Conservation (phyloP, 2,113 vertebrate genomes). For the Formicarius rufipectus region DNA sequence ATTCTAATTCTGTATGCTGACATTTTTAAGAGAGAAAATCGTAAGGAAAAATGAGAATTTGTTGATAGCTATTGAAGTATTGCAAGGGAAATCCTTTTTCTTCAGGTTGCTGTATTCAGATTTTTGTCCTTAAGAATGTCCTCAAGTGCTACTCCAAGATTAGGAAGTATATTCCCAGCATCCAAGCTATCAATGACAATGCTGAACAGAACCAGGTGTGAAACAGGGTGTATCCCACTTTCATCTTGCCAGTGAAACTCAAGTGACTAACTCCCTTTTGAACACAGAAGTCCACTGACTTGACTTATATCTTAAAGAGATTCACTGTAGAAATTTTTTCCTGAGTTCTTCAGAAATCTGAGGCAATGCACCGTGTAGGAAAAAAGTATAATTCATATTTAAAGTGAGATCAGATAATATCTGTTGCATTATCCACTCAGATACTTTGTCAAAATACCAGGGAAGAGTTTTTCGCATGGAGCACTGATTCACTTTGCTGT, state of each 20-base stretch:
- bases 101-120: neutral
- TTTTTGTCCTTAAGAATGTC: neutral
- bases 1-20: neutral
- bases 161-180: neutral
- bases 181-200: neutral
- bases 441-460: neutral
- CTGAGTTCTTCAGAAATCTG: neutral
- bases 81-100: neutral
- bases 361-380: neutral
- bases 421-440: neutral
- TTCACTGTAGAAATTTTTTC: neutral
- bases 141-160: neutral
- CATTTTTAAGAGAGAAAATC: neutral
- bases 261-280: neutral
- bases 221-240: neutral
- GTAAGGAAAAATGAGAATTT: neutral
- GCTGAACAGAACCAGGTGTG: neutral
- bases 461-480: neutral
- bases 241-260: neutral
- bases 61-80: neutral
- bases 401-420: neutral
- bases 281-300: neutral
- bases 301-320: neutral
- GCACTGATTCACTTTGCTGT: neutral
- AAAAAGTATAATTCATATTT: neutral